phyloP scores from a whole-genome alignment of 1,140 invertebrate species.

The Achatina immaculata region DNA sequence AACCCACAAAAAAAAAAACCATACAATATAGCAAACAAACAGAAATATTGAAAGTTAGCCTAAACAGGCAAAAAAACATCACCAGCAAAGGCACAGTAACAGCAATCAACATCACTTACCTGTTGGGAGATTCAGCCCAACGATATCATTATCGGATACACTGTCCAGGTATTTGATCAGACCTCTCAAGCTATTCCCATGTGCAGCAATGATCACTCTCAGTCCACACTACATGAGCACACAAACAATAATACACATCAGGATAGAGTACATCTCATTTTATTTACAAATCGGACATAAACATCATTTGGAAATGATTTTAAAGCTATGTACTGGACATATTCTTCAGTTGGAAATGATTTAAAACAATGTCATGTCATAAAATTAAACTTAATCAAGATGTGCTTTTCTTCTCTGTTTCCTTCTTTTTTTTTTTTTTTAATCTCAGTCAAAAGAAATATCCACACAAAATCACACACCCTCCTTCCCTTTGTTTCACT shows the following conservation, averaged over 20 bases:
- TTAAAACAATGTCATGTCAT: too few species aligned
- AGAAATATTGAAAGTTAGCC: not conserved
- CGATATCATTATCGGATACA: constrained; percentile 88
- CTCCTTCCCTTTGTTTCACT: too few species aligned
- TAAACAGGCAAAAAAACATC: not conserved
- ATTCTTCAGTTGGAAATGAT: too few species aligned
- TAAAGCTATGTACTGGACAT: too few species aligned
- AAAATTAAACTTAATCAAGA: too few species aligned
- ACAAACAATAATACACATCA: not conserved
- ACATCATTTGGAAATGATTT: too few species aligned
- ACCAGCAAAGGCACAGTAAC: not conserved
- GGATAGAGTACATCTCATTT: too few species aligned
- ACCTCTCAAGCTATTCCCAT: constrained; percentile 94
- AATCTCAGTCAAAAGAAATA: too few species aligned
- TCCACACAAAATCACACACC: too few species aligned
- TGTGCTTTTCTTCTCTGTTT: too few species aligned
- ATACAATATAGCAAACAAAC: not conserved
- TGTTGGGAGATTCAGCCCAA: constrained; percentile 93
- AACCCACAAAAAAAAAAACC: not conserved
- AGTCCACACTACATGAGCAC: constrained; percentile 75
- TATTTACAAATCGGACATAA: too few species aligned
- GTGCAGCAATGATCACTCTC: constrained; percentile 91
- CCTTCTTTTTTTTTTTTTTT: too few species aligned
- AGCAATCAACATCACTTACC: constrained; percentile 72
- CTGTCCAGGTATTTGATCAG: constrained; percentile 96